Conservation (phyloP, 2,888 invertebrate genomes). For the Dryomyza anilis region DNA sequence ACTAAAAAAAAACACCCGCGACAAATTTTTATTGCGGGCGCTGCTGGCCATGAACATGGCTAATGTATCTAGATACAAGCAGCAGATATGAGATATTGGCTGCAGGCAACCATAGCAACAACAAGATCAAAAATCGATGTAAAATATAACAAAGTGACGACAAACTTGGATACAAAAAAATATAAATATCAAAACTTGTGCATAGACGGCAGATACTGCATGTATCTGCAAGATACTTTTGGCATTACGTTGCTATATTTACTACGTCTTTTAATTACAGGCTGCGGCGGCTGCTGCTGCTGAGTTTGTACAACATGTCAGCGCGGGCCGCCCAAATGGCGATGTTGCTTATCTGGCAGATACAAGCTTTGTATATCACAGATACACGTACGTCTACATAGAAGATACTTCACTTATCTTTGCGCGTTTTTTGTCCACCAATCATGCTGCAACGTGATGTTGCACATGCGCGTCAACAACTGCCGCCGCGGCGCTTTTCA, state of each 20-base stretch:
- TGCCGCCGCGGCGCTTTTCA: not conserved
- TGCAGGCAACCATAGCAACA: not conserved
- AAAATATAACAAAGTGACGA: conserved; percentile 1
- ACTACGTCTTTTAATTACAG: not conserved
- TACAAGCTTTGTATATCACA: not conserved
- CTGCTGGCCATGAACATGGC: conserved; percentile 8
- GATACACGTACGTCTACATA: too few species aligned
- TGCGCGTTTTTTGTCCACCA: not conserved
- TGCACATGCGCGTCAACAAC: conserved; percentile 3
- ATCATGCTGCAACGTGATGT: not conserved
- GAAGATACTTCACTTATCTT: not conserved
- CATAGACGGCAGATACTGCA: not conserved
- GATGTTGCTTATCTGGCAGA: not conserved
- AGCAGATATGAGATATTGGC: not conserved
- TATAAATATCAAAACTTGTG: not conserved
- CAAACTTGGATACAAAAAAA: not conserved
- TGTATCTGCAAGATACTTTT: conserved; percentile 4
- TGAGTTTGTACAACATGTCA: not conserved
- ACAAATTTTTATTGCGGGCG: conserved; percentile 10
- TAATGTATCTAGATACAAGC: conserved; percentile 21
- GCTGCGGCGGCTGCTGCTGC: not conserved
- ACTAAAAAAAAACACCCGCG: conserved; percentile 2
- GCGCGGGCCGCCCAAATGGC: conserved; percentile 3
- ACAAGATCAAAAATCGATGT: not conserved
- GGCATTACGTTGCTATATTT: not conserved